A percentile compares a stretch with the other conserved stretches of the same genome.
phyloP scores from a whole-genome alignment of 2,888 invertebrate genomes.

The Apodemia arnacis region DNA sequence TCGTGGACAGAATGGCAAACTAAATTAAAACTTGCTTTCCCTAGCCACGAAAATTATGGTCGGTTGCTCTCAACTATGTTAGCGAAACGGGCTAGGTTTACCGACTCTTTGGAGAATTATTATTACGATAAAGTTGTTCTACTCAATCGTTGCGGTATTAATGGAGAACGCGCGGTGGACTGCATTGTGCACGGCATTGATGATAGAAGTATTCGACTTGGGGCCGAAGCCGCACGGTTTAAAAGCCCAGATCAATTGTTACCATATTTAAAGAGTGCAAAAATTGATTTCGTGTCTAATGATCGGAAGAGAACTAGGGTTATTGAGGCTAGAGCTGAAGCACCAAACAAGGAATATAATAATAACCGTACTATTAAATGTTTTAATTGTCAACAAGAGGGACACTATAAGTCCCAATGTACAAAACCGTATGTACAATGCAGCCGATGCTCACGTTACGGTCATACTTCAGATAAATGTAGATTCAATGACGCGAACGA shows the following conservation, averaged over 20 bases:
- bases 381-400: not conserved
- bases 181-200: conserved; percentile 43
- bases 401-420: not conserved
- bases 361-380: not conserved
- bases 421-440: not conserved
- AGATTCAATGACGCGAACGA: not conserved
- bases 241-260: conserved; percentile 40
- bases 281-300: not conserved
- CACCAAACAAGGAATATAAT: not conserved
- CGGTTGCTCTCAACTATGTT: no score
- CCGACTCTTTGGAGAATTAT: no score
- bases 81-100: no score
- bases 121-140: no score
- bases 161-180: conserved; percentile 31
- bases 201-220: conserved; percentile 35
- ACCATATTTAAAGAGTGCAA: conserved; percentile 41
- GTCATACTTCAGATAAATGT: not conserved
- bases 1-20: no score
- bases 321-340: not conserved
- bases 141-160: no score
- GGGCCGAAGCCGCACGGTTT: conserved; percentile 46
- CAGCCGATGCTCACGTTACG: not conserved
- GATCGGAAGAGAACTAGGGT: not conserved
- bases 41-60: no score
- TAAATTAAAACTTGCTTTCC: no score